Evolutionary conservation across 2,113 vertebrate genomes (phyloP).

Genomic region (Smithornis capensis): DNA sequence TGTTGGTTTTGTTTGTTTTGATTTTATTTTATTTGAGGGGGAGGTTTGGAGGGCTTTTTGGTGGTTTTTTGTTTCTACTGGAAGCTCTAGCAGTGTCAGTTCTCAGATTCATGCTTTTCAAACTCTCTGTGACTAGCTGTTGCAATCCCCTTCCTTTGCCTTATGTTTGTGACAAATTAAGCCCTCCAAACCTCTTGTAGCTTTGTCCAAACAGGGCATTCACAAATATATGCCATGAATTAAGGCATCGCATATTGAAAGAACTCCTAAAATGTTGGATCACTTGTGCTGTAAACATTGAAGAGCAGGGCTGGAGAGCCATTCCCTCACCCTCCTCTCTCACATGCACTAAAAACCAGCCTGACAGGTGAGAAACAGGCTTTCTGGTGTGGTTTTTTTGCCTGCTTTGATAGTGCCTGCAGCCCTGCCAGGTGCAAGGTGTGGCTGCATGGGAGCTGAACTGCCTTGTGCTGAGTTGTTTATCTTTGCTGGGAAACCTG

Average conservation of each 20-base stretch:
- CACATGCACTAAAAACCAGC: constrained; percentile 29
- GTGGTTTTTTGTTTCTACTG: not conserved
- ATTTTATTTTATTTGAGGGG: not conserved
- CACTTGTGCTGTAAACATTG: not conserved
- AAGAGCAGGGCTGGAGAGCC: not conserved
- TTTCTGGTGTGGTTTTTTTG: constrained; percentile 43
- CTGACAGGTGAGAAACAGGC: constrained; percentile 44
- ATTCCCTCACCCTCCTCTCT: not conserved
- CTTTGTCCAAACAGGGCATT: not conserved
- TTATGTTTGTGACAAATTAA: not conserved
- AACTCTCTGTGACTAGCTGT: not conserved
- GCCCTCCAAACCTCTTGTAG: not conserved
- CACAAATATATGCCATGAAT: not conserved
- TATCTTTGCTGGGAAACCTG: constrained; percentile 28
- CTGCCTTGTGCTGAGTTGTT: constrained; percentile 23
- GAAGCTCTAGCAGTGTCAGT: not conserved
- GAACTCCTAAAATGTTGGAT: not conserved
- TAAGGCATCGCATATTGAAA: not conserved
- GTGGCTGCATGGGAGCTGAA: constrained; percentile 42
- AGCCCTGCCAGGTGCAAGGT: constrained; percentile 48
- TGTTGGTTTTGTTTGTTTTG: not conserved
- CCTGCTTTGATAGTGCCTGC: constrained; percentile 27
- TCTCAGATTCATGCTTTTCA: not conserved
- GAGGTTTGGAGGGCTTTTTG: not conserved
- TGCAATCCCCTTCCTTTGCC: not conserved